Conservation (phyloP, 64 coral and sea anemone genomes). For the Stichodactyla helianthus region DNA sequence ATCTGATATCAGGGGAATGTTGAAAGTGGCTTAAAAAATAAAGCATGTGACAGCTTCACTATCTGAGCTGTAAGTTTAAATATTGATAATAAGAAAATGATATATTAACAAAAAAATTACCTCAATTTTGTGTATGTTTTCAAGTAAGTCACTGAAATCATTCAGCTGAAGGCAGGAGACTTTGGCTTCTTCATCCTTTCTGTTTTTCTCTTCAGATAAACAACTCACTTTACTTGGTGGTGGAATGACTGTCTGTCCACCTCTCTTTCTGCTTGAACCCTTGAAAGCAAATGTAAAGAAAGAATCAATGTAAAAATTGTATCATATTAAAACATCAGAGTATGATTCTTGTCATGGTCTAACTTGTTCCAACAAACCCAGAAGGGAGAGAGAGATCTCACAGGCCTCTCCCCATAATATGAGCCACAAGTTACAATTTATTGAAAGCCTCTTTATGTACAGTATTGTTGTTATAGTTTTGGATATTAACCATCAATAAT, state of each 20-base stretch:
- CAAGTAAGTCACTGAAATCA: conserved; percentile 75
- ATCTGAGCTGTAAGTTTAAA: not conserved
- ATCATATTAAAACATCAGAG: too few relatives aligned
- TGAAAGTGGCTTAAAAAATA: too few relatives aligned
- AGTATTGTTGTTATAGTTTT: too few relatives aligned
- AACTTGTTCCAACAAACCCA: too few relatives aligned
- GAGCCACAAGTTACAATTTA: too few relatives aligned
- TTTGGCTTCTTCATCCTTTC: not conserved
- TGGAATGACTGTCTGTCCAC: conserved; percentile 12
- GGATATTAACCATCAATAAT: too few relatives aligned
- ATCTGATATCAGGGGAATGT: not conserved
- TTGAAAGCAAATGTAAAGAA: not conserved
- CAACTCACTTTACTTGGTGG: not conserved
- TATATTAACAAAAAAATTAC: conserved; percentile 1
- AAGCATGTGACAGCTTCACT: not conserved
- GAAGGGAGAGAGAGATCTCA: too few relatives aligned
- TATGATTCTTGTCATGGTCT: too few relatives aligned
- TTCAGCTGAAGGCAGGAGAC: conserved; percentile 1
- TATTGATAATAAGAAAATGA: not conserved
- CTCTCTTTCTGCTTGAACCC: conserved; percentile 20
- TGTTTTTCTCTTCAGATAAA: not conserved
- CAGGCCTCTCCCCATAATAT: too few relatives aligned
- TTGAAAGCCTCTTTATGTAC: too few relatives aligned
- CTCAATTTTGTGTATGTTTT: conserved; percentile 82
- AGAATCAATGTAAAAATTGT: too few relatives aligned